Evolutionary conservation across 1,140 invertebrate species (phyloP).

Genomic region (Littorina saxatilis): DNA sequence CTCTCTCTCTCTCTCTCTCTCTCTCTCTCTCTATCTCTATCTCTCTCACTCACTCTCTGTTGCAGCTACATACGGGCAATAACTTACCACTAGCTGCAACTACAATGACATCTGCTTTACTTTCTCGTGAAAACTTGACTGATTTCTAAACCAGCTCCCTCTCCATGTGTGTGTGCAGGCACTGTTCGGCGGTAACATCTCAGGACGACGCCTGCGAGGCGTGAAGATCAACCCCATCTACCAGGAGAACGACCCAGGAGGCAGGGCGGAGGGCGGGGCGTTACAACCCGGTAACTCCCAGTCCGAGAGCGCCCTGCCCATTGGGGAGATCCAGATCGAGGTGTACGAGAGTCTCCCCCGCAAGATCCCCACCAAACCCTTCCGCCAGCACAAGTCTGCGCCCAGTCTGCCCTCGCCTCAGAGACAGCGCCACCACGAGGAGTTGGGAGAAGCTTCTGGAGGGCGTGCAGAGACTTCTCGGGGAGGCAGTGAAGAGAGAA

Average conservation of each 20-base stretch:
- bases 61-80: no score
- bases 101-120: no score
- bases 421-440: not conserved
- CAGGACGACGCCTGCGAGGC: conserved; percentile 44
- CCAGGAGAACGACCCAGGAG: conserved; percentile 42
- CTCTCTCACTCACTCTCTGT: not conserved
- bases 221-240: conserved; percentile 55
- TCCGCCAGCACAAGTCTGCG: conserved; percentile 26
- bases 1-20: conserved; percentile 1
- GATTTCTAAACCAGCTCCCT: no score
- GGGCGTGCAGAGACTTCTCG: not conserved
- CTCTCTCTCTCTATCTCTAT: not conserved
- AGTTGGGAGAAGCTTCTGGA: not conserved
- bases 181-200: conserved; percentile 41
- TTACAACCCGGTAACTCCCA: conserved; percentile 14
- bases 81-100: no score
- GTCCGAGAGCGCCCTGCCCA: conserved; percentile 38
- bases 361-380: not conserved
- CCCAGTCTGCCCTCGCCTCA: conserved; percentile 14
- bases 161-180: conserved; percentile 25
- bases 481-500: not conserved
- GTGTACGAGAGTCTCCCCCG: conserved; percentile 50
- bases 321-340: conserved; percentile 49
- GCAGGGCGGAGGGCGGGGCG: not conserved
- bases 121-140: no score